phyloP scores from a whole-genome alignment of 2,888 invertebrate genomes.

The Macaria notata region DNA sequence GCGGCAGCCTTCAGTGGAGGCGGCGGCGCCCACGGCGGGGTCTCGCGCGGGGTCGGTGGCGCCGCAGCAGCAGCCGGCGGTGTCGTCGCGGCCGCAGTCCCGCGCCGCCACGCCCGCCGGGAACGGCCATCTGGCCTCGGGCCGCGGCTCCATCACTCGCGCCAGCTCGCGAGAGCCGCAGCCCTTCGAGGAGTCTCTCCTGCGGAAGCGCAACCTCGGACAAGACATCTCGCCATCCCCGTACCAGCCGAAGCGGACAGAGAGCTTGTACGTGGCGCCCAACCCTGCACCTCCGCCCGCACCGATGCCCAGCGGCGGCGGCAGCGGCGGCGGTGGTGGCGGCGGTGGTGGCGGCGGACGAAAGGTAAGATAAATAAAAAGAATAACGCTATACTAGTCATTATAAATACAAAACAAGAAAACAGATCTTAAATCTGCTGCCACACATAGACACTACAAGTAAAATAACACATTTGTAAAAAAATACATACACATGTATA shows the following conservation, averaged over 20 bases:
- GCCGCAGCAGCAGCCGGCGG: slow-evolving; percentile 88
- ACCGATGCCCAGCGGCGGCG: slow-evolving; percentile 63
- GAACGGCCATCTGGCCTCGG: slow-evolving; percentile 86
- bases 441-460: too few relatives aligned
- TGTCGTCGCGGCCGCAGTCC: slow-evolving; percentile 82
- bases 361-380: slow-evolving; percentile 53
- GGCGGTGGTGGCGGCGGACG: slow-evolving; percentile 67
- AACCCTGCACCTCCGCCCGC: slow-evolving; percentile 71
- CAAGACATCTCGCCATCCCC: slow-evolving; percentile 95
- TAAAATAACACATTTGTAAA: too few relatives aligned
- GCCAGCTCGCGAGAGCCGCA: slow-evolving; percentile 76
- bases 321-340: slow-evolving; percentile 63
- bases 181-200: slow-evolving; percentile 91
- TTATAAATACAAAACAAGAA: too few relatives aligned
- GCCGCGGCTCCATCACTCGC: slow-evolving; percentile 80
- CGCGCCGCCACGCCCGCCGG: slow-evolving; percentile 81
- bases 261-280: slow-evolving; percentile 89
- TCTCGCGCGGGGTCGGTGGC: slow-evolving; percentile 88
- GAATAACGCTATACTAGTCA: too few relatives aligned
- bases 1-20: slow-evolving; percentile 90
- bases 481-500: too few relatives aligned
- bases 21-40: slow-evolving; percentile 79
- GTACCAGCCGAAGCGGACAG: slow-evolving; percentile 94
- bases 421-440: too few relatives aligned
- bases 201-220: slow-evolving; percentile 90